These are phyloP conservation scores for Virgularia gustaviana DNA, from an alignment of 92 coral and sea anemone genomes.

Conservation along the genomic window DNA sequence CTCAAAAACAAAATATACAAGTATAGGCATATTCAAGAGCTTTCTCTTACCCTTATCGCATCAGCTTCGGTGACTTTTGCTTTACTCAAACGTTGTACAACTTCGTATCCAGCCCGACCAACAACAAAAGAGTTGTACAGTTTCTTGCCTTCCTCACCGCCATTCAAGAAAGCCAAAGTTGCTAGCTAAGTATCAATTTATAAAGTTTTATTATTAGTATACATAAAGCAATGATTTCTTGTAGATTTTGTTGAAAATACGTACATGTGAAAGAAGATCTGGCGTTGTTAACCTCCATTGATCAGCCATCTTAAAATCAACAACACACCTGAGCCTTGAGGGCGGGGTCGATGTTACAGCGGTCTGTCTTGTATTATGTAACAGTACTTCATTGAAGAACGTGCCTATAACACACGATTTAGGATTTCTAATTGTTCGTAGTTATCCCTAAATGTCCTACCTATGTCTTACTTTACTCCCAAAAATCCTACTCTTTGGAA, in stretches of 20 bases:
- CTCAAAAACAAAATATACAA: not conserved
- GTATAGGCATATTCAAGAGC: not conserved
- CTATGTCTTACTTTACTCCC: too few species aligned
- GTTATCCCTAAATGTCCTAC: too few species aligned
- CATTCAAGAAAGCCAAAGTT: constrained; percentile 87
- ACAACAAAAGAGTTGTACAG: constrained; percentile 73
- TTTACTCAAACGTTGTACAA: constrained; percentile 71
- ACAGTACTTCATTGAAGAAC: too few species aligned
- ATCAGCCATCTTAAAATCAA: constrained; percentile 28
- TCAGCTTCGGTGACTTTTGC: constrained; percentile 66
- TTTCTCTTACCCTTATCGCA: constrained; percentile 72
- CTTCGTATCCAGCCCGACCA: constrained; percentile 79
- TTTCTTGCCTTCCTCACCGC: constrained; percentile 86
- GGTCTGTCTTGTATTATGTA: too few species aligned
- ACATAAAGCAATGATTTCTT: too few species aligned
- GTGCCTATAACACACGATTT: too few species aligned
- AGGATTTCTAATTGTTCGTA: too few species aligned
- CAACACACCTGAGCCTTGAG: too few species aligned
- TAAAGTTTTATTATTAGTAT: too few species aligned
- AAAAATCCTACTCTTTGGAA: too few species aligned
- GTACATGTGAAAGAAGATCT: constrained; percentile 19
- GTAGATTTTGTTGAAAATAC: not conserved
- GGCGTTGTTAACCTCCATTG: constrained; percentile 37
- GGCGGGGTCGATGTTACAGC: too few species aligned
- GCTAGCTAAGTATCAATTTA: constrained; percentile 54